Evolutionary conservation across 2,888 invertebrate species (phyloP).

Genomic region (Oasisia sp.): DNA sequence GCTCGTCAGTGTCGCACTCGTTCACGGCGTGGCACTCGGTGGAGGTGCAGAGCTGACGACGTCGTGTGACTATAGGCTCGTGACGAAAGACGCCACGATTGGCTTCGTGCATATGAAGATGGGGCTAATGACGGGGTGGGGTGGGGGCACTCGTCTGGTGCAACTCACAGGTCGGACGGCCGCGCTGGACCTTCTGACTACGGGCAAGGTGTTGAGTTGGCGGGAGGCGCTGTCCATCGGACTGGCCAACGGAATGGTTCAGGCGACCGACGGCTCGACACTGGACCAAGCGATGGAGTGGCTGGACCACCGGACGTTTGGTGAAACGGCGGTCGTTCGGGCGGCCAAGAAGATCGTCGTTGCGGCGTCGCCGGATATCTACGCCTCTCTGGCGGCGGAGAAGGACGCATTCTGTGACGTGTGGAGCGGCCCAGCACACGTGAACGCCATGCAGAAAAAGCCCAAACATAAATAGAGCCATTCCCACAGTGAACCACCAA

Average conservation of each 20-base stretch:
- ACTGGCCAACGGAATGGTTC: constrained; percentile 63
- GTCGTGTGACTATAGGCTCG: constrained; percentile 69
- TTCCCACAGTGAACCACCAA: constrained; percentile 8
- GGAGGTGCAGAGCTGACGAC: constrained; percentile 70
- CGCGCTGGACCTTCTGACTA: constrained; percentile 66
- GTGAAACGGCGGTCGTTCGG: constrained; percentile 48
- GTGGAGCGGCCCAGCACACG: constrained; percentile 67
- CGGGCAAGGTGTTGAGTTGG: constrained; percentile 56
- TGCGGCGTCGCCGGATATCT: constrained; percentile 45
- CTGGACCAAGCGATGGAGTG: constrained; percentile 56
- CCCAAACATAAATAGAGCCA: constrained; percentile 62
- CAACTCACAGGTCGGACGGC: constrained; percentile 64
- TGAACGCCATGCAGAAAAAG: constrained; percentile 58
- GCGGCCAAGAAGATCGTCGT: constrained; percentile 59
- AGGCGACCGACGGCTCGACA: constrained; percentile 43
- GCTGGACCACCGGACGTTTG: constrained; percentile 53
- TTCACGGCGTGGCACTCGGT: constrained; percentile 69
- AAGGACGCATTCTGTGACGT: constrained; percentile 62
- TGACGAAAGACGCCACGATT: constrained; percentile 63
- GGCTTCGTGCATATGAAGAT: constrained; percentile 68
- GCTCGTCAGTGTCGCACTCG: constrained; percentile 67
- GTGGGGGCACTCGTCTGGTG: constrained; percentile 67
- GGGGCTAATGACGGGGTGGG: constrained; percentile 70
- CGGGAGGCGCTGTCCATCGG: constrained; percentile 64
- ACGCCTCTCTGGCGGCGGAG: constrained; percentile 59